Evolutionary conservation across 2,113 vertebrate genomes (phyloP), one percentile per base, ranked within the genome.

Genomic region (Larimichthys crocea): DNA sequence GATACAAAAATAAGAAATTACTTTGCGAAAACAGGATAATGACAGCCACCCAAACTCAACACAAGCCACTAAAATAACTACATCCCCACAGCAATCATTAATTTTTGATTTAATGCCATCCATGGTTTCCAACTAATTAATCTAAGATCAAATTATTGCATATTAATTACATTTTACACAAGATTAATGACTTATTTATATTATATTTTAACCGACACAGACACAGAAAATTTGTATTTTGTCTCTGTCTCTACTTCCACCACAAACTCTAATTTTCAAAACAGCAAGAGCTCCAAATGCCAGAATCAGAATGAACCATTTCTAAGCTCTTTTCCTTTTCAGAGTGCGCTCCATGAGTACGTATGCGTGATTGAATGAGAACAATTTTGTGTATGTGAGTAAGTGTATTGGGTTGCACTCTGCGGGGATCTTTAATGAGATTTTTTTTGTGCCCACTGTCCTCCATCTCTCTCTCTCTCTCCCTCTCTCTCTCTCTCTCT

Each of bases 341-440:
- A 3, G 24, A 29, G 17, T 65, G 46, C 8, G 44, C 69, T 65
- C 24, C 26, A 4, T 63, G 57, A 48, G 16, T 65, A 49, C 15
- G 24, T 74, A 59, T 65, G 55, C 26, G 17, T 31, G 79, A 82
- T 49, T 69, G 72, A 83, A 88, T 70, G 68, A 75, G 82, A 83
- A 52, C 65, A 80, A 81, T 84, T 66, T 69, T 49, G 82, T 81
- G 86, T 69, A 56, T 74, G 76, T 81, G 66, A 82, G 70, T 70
- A 79, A 80, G 74, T 63, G 83, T 85, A 84, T 92, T 20, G 2
- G 52, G 60, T 91, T 88, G 74, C 84, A 29, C 76, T 90, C 87
- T 82, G 88, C 52, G 74, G 87, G 77, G 84, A 92, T 93, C 84
- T 87, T 88, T 92, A 88, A 93, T 93, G 82, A 89, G 88, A 90